Conservation (phyloP, 2,888 invertebrate genomes). For the Mimas tiliae region DNA sequence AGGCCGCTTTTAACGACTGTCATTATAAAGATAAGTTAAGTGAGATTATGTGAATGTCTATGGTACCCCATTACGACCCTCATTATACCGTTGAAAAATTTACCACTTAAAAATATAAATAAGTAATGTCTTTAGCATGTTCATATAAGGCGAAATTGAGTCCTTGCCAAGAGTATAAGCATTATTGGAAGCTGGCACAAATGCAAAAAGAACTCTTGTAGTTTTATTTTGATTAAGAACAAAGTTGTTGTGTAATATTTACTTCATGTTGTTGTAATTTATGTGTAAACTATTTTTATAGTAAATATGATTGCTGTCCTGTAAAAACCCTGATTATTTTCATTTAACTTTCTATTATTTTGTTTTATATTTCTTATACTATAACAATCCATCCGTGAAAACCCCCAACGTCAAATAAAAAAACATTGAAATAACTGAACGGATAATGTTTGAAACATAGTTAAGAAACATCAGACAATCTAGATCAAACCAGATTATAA, state of each 20-base stretch:
- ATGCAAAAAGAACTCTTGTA: not conserved
- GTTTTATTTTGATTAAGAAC: not conserved
- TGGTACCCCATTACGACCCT: slow-evolving; percentile 13
- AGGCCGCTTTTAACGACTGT: slow-evolving; percentile 43
- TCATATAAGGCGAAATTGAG: not conserved
- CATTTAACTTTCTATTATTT: too few species aligned
- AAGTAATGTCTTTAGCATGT: not conserved
- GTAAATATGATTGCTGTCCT: too few species aligned
- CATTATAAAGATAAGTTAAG: slow-evolving; percentile 48
- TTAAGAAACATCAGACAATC: too few species aligned
- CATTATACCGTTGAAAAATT: slow-evolving; percentile 20
- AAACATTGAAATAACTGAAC: too few species aligned
- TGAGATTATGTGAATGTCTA: slow-evolving; percentile 41
- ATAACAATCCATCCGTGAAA: too few species aligned
- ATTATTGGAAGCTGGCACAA: not conserved
- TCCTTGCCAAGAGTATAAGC: not conserved
- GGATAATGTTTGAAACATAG: too few species aligned
- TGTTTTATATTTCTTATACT: too few species aligned
- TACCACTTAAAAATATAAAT: not conserved
- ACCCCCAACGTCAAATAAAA: too few species aligned
- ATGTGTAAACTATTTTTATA: too few species aligned
- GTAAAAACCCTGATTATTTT: too few species aligned
- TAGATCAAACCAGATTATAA: too few species aligned
- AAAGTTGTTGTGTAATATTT: not conserved
- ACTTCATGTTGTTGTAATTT: not conserved